These are phyloP conservation scores for Chionoecetes opilio DNA, from an alignment of 1,140 invertebrate species.

Conservation along the genomic window DNA sequence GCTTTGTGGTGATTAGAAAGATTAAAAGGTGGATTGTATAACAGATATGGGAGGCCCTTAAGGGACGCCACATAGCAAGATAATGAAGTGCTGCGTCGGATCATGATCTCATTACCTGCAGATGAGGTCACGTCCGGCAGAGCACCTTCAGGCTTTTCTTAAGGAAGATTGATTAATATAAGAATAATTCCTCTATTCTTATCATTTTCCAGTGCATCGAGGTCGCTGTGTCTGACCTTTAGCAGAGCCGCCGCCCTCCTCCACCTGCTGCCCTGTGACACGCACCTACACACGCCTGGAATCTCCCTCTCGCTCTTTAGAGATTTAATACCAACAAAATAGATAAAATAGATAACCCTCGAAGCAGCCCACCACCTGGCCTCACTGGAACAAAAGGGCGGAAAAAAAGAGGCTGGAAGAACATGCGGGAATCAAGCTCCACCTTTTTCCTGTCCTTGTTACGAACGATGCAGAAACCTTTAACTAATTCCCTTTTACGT, in stretches of 20 bases:
- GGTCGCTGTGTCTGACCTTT: not conserved
- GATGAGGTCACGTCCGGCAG: not conserved
- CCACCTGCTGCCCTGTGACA: not conserved
- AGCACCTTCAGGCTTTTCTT: not conserved
- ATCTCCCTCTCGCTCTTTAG: not conserved
- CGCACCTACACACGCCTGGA: not conserved
- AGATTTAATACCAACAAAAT: slow-evolving; percentile 15
- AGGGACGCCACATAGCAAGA: not conserved
- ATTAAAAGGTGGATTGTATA: not conserved
- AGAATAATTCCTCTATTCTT: not conserved
- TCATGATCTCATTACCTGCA: not conserved
- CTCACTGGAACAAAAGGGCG: not conserved
- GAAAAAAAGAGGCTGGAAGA: not conserved
- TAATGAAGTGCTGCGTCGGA: not conserved
- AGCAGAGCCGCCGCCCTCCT: not conserved
- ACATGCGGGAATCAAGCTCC: not conserved
- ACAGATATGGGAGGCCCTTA: not conserved
- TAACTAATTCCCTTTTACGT: not conserved
- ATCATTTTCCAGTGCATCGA: not conserved
- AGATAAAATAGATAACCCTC: slow-evolving; percentile 9
- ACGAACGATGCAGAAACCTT: not conserved
- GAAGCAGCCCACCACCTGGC: not conserved
- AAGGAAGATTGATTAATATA: not conserved
- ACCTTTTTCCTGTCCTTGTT: slow-evolving; percentile 7
- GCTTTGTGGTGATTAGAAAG: not conserved